Conservation (phyloP, 1,140 invertebrate species). For the Cotesia vestalis region DNA sequence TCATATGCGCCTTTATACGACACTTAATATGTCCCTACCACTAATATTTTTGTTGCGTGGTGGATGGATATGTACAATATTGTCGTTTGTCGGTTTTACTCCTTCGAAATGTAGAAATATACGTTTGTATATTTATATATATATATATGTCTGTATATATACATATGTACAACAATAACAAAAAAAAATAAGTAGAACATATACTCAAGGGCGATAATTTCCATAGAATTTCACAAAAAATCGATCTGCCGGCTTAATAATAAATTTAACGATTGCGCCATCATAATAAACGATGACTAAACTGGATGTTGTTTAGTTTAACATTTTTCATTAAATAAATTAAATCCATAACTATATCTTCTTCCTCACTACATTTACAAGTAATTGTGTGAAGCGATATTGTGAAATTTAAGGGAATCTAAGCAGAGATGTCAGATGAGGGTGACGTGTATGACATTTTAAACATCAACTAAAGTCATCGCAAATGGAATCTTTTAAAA, state of each 20-base stretch:
- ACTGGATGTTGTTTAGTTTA: not conserved
- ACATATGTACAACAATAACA: not conserved
- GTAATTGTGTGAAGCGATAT: too few species aligned
- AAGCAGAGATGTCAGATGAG: not conserved
- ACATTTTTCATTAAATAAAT: constrained; percentile 2
- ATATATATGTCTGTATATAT: not conserved
- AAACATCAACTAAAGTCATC: too few species aligned
- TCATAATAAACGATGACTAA: constrained; percentile 6
- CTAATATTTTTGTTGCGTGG: not conserved
- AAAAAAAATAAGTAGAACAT: not conserved
- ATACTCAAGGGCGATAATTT: not conserved
- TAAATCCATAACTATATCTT: constrained; percentile 5
- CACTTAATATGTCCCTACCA: constrained; percentile 33
- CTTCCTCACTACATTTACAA: not conserved
- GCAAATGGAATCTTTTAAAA: too few species aligned
- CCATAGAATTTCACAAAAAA: constrained; percentile 31
- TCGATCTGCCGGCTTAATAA: constrained; percentile 14
- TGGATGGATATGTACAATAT: constrained; percentile 3
- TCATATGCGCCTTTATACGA: constrained; percentile 42
- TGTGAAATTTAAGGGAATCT: not conserved
- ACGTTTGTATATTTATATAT: not conserved
- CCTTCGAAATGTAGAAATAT: constrained; percentile 9
- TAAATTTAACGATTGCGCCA: constrained; percentile 26
- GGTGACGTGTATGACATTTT: not conserved
- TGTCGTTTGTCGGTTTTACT: constrained; percentile 11